Conservation (phyloP, 2,113 vertebrate species). For the Oncorhynchus keta region DNA sequence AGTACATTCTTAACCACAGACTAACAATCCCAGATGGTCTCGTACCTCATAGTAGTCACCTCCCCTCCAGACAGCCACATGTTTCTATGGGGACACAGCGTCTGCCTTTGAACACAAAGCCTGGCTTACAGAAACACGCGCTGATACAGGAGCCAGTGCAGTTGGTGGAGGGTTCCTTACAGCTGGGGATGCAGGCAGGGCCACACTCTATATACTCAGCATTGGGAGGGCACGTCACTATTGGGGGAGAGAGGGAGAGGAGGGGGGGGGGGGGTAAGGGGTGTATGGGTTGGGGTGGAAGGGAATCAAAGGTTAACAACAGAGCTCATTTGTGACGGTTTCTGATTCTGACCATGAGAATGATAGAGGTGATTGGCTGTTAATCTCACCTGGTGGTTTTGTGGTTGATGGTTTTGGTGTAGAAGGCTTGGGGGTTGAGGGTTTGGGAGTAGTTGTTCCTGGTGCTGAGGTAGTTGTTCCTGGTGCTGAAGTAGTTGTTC, state of each 20-base stretch:
- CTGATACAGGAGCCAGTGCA: constrained; percentile 69
- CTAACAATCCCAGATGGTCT: constrained; percentile 52
- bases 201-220: constrained; percentile 70
- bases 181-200: constrained; percentile 68
- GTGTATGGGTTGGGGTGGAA: no score
- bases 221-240: constrained; percentile 65
- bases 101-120: constrained; percentile 69
- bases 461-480: background rate
- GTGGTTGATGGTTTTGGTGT: background rate
- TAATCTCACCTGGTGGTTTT: background rate
- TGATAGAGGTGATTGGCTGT: no score
- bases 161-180: constrained; percentile 68
- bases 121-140: constrained; percentile 79
- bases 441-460: no score
- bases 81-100: constrained; percentile 71
- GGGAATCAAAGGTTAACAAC: no score
- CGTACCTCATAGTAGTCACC: constrained; percentile 77
- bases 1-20: constrained; percentile 18
- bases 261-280: background rate
- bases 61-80: constrained; percentile 76
- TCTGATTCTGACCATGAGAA: no score
- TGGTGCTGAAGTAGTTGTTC: no score
- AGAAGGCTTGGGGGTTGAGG: no score
- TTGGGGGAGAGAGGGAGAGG: background rate
- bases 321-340: background rate